Percentiles rank a stretch among this genome's conserved stretches.
These are phyloP conservation scores for Urosaurus nigricauda DNA, from an alignment of 2,797 vertebrate species.

Conservation along the genomic window DNA sequence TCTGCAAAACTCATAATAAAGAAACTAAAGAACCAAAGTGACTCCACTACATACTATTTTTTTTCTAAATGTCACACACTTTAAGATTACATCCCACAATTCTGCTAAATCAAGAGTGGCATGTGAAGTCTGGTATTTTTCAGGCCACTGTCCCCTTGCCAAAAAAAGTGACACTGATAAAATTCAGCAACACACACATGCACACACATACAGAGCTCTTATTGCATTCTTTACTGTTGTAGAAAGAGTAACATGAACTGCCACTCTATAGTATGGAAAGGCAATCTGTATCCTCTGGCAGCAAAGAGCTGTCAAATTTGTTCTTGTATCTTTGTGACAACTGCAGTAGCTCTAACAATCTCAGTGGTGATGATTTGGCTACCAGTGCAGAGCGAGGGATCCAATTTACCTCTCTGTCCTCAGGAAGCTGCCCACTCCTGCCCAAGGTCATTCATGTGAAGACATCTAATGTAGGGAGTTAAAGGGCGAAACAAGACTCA, in stretches of 20 bases:
- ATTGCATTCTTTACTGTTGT: not conserved
- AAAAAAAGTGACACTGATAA: too few species aligned
- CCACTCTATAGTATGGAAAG: too few species aligned
- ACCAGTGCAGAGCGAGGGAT: not conserved
- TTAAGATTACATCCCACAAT: not conserved
- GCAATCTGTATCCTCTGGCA: too few species aligned
- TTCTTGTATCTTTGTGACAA: not conserved
- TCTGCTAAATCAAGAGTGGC: not conserved
- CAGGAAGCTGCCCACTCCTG: not conserved
- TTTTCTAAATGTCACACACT: not conserved
- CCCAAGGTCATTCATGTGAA: not conserved
- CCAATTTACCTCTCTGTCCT: not conserved
- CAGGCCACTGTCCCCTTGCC: too few species aligned
- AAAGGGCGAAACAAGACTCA: not conserved
- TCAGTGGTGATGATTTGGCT: not conserved
- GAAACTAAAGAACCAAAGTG: not conserved
- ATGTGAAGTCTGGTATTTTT: not conserved
- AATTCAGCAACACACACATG: too few species aligned
- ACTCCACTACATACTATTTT: not conserved
- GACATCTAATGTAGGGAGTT: not conserved
- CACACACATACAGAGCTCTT: too few species aligned
- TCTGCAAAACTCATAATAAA: not conserved
- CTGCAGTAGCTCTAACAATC: not conserved
- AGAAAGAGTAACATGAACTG: not conserved
- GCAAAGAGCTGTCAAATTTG: not conserved